phyloP scores from a whole-genome alignment of 2,888 invertebrate species.

The Rutpela maculata region DNA sequence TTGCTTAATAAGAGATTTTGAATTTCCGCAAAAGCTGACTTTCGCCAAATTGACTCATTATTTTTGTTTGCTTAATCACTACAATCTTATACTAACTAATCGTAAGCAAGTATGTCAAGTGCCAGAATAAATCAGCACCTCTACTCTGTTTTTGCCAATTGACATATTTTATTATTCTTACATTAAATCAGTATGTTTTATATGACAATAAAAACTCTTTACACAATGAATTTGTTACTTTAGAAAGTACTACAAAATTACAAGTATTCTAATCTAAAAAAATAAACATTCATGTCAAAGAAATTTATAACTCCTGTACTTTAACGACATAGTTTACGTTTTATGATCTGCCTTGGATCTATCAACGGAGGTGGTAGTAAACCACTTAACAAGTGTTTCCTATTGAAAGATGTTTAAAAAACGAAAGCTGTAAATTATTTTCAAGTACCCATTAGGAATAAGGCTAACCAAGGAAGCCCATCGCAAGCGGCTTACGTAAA shows the following conservation, averaged over 20 bases:
- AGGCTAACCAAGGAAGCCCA: constrained; percentile 35
- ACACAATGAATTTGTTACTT: constrained; percentile 1
- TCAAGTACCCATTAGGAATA: constrained; percentile 38
- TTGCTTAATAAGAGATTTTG: no score
- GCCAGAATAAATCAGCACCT: background rate
- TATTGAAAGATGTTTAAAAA: constrained; percentile 41
- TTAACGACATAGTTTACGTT: constrained; percentile 39
- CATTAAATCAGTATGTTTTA: background rate
- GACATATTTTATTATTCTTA: background rate
- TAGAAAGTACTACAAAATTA: background rate
- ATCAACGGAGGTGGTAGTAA: constrained; percentile 43
- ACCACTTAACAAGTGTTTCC: constrained; percentile 45
- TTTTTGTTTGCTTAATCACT: no score
- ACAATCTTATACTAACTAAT: background rate
- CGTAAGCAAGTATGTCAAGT: background rate
- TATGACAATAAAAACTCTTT: background rate
- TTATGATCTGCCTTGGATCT: constrained; percentile 41
- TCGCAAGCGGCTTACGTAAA: constrained; percentile 9
- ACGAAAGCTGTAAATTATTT: constrained; percentile 40
- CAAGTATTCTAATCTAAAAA: constrained; percentile 7
- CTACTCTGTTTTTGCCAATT: background rate
- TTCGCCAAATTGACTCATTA: no score
- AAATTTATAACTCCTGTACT: background rate
- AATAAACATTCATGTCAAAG: constrained; percentile 7
- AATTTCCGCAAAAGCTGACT: no score